These are phyloP conservation scores for Hiodon alosoides DNA, from an alignment of 2,113 vertebrate species.

Conservation along the genomic window DNA sequence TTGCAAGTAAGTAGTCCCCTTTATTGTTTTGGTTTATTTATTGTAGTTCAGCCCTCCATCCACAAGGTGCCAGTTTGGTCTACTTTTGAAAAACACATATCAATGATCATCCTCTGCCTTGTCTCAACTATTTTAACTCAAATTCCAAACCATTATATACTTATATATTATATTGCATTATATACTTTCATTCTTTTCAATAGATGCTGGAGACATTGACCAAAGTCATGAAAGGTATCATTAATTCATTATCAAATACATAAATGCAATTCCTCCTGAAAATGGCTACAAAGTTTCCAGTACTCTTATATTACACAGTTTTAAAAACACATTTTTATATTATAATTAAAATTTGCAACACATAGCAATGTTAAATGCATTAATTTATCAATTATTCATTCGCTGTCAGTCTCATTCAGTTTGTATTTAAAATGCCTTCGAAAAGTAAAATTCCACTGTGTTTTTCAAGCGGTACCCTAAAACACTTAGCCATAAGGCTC, in stretches of 20 bases:
- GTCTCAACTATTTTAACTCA: neutral
- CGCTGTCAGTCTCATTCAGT: no score
- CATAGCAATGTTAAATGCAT: no score
- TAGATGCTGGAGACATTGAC: neutral
- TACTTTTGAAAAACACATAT: neutral
- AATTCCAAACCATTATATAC: no score
- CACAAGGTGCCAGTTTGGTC: slow-evolving; percentile 1
- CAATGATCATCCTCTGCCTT: neutral
- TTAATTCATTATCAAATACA: neutral
- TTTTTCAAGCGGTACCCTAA: neutral
- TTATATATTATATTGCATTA: neutral
- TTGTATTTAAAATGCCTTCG: no score
- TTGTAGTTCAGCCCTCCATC: neutral
- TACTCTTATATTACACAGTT: no score
- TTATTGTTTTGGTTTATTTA: neutral
- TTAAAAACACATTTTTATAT: no score
- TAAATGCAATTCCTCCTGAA: no score
- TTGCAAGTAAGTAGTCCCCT: neutral
- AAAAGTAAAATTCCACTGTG: neutral
- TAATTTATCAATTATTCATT: no score
- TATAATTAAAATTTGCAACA: no score
- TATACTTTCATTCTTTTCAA: neutral
- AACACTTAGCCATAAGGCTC: neutral
- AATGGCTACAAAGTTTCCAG: no score
- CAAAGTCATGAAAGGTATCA: neutral